Evolutionary conservation across 1,140 invertebrate genomes (phyloP).

Genomic region (Yoshiicerus persimilis): DNA sequence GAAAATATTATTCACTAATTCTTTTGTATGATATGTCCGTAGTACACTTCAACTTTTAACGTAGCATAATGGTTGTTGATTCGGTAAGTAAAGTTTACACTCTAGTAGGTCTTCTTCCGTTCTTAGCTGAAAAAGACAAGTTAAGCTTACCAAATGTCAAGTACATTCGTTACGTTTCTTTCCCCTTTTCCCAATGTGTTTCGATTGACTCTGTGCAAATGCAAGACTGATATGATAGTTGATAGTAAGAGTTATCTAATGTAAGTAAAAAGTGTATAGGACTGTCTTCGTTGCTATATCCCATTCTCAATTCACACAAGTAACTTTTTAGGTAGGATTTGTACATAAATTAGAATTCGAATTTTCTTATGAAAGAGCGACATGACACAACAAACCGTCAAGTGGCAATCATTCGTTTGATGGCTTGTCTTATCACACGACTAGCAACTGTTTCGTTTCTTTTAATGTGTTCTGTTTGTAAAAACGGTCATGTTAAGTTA

Average conservation of each 20-base stretch:
- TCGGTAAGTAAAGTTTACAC: neutral
- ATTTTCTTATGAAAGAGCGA: constrained; percentile 2
- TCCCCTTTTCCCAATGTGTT: neutral
- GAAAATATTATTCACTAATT: neutral
- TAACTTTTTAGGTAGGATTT: neutral
- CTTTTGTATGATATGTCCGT: neutral
- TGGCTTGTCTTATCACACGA: constrained; percentile 19
- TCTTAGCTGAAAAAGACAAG: neutral
- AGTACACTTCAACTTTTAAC: neutral
- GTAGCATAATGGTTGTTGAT: neutral
- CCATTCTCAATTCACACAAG: neutral
- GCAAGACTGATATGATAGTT: too few relatives aligned
- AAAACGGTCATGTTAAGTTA: neutral
- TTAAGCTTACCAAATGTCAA: constrained; percentile 7
- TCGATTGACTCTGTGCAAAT: neutral
- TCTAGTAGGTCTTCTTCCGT: neutral
- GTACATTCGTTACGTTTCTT: neutral
- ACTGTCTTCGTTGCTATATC: neutral
- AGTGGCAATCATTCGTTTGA: constrained; percentile 30
- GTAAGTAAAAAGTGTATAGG: neutral
- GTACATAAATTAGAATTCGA: neutral
- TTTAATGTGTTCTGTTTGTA: neutral
- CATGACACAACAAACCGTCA: constrained; percentile 28
- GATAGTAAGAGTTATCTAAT: too few relatives aligned
- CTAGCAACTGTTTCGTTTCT: constrained; percentile 22